Evolutionary conservation across 2,113 vertebrate genomes (phyloP).

Genomic region (Peromyscus maniculatus): DNA sequence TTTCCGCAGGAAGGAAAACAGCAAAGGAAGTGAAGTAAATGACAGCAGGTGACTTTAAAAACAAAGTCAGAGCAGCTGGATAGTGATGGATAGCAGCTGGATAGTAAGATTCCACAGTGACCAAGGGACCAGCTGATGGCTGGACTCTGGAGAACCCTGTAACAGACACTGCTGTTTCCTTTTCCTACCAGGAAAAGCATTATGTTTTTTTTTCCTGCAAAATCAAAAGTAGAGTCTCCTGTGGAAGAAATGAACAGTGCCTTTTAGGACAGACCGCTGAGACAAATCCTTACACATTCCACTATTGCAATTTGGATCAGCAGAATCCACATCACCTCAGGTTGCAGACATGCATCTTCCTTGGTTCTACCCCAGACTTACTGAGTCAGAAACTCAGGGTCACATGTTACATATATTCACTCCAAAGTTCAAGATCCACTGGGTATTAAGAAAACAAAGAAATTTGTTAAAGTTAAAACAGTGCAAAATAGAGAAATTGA

Average conservation of each 20-base stretch:
- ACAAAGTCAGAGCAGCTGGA: constrained; percentile 56
- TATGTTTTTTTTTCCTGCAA: neutral
- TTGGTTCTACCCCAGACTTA: neutral
- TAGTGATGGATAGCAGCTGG: constrained; percentile 45
- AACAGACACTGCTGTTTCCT: neutral
- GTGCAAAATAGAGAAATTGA: neutral
- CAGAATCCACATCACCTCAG: neutral
- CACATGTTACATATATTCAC: neutral
- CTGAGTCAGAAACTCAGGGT: neutral
- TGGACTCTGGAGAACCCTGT: neutral
- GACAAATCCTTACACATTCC: neutral
- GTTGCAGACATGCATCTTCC: neutral
- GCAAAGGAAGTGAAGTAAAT: constrained; percentile 77
- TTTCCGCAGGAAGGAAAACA: constrained; percentile 78
- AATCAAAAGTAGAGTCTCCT: neutral
- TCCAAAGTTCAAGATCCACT: neutral
- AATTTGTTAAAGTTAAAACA: neutral
- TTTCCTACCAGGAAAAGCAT: neutral
- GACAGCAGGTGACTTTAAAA: constrained; percentile 75
- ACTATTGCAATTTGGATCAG: neutral
- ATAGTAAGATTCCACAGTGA: constrained; percentile 60
- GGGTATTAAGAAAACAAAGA: neutral
- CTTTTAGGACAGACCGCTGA: constrained; percentile 28
- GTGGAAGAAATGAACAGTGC: neutral
- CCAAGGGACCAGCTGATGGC: neutral